Percentiles rank a stretch among this genome's conserved stretches.
phyloP scores from a whole-genome alignment of 2,113 vertebrate species.

The Ia io region DNA sequence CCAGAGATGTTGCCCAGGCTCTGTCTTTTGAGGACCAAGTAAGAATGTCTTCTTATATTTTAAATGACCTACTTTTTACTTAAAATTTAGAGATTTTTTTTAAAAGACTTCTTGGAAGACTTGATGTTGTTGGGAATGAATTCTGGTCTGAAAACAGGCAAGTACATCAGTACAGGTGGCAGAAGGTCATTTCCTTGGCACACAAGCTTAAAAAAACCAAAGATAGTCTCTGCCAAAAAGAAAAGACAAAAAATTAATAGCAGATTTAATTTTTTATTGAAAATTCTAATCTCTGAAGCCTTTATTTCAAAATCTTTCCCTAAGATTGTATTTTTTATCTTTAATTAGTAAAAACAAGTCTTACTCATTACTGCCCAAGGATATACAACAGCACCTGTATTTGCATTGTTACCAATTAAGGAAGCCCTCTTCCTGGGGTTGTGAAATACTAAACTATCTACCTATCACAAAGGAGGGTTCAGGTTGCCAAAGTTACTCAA shows the following conservation, averaged over 20 bases:
- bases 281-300: slow-evolving; percentile 30
- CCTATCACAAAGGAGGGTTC: not conserved
- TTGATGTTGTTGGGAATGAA: slow-evolving; percentile 23
- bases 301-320: slow-evolving; percentile 22
- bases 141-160: slow-evolving; percentile 53
- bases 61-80: slow-evolving; percentile 52
- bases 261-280: slow-evolving; percentile 31
- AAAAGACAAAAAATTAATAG: slow-evolving; percentile 37
- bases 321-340: slow-evolving; percentile 30
- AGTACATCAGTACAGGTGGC: slow-evolving; percentile 25
- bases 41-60: slow-evolving; percentile 78
- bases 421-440: not conserved
- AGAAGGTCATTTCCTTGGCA: slow-evolving; percentile 55
- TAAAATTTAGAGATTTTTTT: slow-evolving; percentile 19
- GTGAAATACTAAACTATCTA: not conserved
- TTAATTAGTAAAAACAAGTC: slow-evolving; percentile 20
- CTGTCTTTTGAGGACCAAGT: slow-evolving; percentile 99
- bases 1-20: slow-evolving; percentile 96
- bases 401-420: not conserved
- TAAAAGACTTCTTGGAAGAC: slow-evolving; percentile 54
- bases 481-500: not conserved
- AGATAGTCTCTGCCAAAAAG: slow-evolving; percentile 33
- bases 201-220: slow-evolving; percentile 30
- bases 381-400: not conserved
- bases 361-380: not conserved